Base-by-base conservation (phyloP, 1,140 invertebrate genomes). In the Idris sp. region DNA sequence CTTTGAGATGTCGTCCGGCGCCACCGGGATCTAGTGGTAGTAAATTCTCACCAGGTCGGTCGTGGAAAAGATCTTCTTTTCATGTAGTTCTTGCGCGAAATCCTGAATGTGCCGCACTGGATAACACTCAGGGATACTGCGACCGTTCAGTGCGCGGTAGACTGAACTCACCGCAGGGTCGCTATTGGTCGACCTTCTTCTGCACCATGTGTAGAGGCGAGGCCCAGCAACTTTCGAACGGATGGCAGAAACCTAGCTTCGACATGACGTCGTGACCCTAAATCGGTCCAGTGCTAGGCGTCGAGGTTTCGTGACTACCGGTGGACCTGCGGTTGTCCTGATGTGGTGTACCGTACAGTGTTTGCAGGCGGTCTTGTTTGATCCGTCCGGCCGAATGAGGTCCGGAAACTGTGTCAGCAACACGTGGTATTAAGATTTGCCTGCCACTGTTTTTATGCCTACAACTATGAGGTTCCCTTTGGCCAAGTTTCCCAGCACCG, bases 401-500 rank as follows among this genome's bases (percentile, higher is more conserved):
- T 44, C 41, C 2, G 41, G n/a, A 15, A 44, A 44, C 7, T 44
- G 11, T 10, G 1, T 10, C 1, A 88, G 1, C 38, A 54, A 86
- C 86, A 88, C 7, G n/a, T 16, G 26, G 85, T 51, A 19, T 84
- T 25, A 19, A 5, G 44, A 26, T 1, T 10, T 15, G 8, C 41
- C 41, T 0, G 10, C 28, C 8, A 44, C 22, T 9, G 25, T 28
- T 19, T 28, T 28, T 0, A 44, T 30, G 5, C 38, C 19, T 2
- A 22, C 3, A 22, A 22, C 19, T n/a, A n/a, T n/a, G n/a, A n/a
- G n/a, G n/a, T 4, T 22, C 19, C 2, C 19, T 22, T 22, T 6
- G 2, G 6, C 19, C 19, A 22, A 22, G 19, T 22, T 22, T 6
- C 3, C 19, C 19, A 6, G 19, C 19, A 6, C 6, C 6, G 19